Percentiles rank a stretch among this genome's conserved stretches.
Evolutionary conservation across 2,797 vertebrate species (phyloP).

Genomic region (Triplophysa yarkandensis): DNA sequence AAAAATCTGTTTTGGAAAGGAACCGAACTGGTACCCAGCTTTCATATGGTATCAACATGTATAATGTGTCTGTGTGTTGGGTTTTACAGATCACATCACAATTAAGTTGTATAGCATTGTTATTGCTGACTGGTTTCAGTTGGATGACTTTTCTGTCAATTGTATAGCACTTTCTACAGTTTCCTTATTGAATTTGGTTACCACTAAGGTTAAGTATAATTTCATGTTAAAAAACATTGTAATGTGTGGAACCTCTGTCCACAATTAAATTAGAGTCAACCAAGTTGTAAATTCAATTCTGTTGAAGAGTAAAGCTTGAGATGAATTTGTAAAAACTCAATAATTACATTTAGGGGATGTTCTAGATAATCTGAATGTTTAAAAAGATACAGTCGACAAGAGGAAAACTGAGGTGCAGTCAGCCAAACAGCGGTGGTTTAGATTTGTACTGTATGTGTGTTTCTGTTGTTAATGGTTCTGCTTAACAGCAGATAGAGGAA

Average conservation of each 20-base stretch:
- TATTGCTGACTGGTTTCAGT: neutral
- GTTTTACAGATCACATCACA: too few species aligned
- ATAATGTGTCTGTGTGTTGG: too few species aligned
- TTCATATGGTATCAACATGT: too few species aligned
- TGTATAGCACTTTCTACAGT: neutral
- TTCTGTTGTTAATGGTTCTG: slow-evolving; percentile 20
- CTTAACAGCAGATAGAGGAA: slow-evolving; percentile 36
- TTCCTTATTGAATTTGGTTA: neutral
- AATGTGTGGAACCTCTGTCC: neutral
- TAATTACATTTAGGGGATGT: neutral
- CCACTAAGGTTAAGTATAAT: neutral
- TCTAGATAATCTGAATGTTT: slow-evolving; percentile 14
- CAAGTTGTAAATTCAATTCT: too few species aligned
- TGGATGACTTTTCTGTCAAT: neutral
- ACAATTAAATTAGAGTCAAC: neutral
- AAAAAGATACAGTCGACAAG: slow-evolving; percentile 3
- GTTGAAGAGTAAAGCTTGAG: too few species aligned
- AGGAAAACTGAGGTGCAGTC: slow-evolving; percentile 9
- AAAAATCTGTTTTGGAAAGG: too few species aligned
- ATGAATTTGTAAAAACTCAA: slow-evolving; percentile 12
- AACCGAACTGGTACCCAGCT: too few species aligned
- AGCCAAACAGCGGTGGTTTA: neutral
- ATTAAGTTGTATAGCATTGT: neutral
- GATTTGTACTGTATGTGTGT: slow-evolving; percentile 3
- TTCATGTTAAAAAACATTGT: neutral